These are phyloP conservation scores for Heloderma charlesbogerti DNA, from an alignment of 2,113 vertebrate species.

Conservation along the genomic window DNA sequence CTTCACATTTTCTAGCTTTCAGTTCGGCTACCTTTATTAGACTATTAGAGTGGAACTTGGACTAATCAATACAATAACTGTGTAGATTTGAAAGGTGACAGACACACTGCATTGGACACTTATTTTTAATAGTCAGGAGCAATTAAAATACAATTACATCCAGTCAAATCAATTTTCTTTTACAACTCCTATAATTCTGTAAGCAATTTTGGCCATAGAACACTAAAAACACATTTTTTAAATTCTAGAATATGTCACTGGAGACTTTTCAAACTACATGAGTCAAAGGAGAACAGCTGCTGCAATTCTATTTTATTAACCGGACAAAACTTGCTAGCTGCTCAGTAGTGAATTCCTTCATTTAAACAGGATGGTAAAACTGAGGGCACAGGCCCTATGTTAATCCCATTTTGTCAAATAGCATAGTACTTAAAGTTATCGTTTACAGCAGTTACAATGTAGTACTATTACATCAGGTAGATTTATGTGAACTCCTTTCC, in stretches of 20 bases:
- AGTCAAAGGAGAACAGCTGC: constrained; percentile 58
- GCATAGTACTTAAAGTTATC: not conserved
- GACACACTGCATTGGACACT: constrained; percentile 36
- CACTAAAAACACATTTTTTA: constrained; percentile 33
- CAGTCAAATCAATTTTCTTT: constrained; percentile 50
- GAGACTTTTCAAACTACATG: constrained; percentile 55
- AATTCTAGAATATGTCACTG: constrained; percentile 33
- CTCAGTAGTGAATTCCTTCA: constrained; percentile 35
- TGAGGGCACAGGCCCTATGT: constrained; percentile 2
- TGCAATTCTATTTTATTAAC: constrained; percentile 51
- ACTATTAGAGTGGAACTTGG: not conserved
- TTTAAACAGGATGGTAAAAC: constrained; percentile 19
- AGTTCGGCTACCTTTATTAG: constrained; percentile 37
- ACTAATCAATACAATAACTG: constrained; percentile 10
- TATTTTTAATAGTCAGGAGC: constrained; percentile 41
- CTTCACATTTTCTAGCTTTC: constrained; percentile 19
- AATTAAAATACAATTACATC: constrained; percentile 21
- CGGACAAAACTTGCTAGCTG: constrained; percentile 51
- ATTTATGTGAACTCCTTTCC: not conserved
- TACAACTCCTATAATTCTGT: constrained; percentile 29
- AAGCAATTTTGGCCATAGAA: constrained; percentile 45
- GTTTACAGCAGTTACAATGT: not conserved
- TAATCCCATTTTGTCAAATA: not conserved
- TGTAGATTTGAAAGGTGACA: constrained; percentile 32
- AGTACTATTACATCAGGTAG: too few relatives aligned